Conservation (phyloP, 92 coral and sea anemone genomes). For the Desmophyllum pertusum region DNA sequence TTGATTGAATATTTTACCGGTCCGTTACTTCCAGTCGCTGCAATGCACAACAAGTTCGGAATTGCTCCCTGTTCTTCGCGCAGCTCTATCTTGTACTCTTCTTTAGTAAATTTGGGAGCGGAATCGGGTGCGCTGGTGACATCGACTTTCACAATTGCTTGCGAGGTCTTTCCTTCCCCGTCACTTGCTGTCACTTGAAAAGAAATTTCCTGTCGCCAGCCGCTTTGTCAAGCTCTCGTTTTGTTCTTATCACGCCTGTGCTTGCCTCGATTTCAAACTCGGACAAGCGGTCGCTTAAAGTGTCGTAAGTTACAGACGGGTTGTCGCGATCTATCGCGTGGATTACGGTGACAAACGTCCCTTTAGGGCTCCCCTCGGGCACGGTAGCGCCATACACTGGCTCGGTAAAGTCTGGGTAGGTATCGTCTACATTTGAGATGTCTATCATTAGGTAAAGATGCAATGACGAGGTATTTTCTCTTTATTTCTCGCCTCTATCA, state of each 20-base stretch:
- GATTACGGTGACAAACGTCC: slow-evolving; percentile 72
- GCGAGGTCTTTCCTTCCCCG: slow-evolving; percentile 39
- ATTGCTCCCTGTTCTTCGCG: slow-evolving; percentile 71
- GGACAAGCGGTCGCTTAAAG: slow-evolving; percentile 14
- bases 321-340: slow-evolving; percentile 75
- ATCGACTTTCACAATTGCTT: slow-evolving; percentile 57
- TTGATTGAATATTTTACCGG: slow-evolving; percentile 64
- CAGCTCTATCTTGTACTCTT: slow-evolving; percentile 51
- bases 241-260: slow-evolving; percentile 75
- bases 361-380: slow-evolving; percentile 75
- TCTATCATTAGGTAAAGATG: slow-evolving; percentile 54
- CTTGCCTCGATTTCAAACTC: slow-evolving; percentile 55
- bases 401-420: slow-evolving; percentile 65
- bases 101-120: slow-evolving; percentile 54
- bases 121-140: slow-evolving; percentile 42
- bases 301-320: slow-evolving; percentile 31
- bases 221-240: slow-evolving; percentile 41
- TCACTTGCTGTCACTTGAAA: slow-evolving; percentile 50
- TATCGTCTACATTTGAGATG: slow-evolving; percentile 64
- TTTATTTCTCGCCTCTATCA: slow-evolving; percentile 67
- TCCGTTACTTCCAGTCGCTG: slow-evolving; percentile 68
- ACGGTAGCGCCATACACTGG: slow-evolving; percentile 63
- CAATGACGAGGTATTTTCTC: slow-evolving; percentile 59
- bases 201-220: slow-evolving; percentile 56
- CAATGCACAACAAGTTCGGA: slow-evolving; percentile 76